These are phyloP conservation scores for Irena cyanogastra DNA, from an alignment of 2,113 vertebrate genomes.

Conservation along the genomic window DNA sequence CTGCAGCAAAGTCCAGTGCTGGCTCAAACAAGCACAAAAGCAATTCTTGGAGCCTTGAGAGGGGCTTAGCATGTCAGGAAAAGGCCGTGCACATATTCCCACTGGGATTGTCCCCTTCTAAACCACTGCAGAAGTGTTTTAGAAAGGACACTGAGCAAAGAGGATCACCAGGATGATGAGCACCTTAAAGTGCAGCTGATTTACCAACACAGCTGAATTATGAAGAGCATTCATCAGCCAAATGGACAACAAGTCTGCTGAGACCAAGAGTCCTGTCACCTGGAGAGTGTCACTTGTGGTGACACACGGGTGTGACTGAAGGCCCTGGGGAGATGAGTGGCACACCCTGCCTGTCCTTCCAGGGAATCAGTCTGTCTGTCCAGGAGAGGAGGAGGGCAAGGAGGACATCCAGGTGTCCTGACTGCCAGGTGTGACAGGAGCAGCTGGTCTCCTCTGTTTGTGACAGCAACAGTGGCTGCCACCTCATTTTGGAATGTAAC, in stretches of 20 bases:
- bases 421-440: background rate
- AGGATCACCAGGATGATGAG: background rate
- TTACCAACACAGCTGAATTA: background rate
- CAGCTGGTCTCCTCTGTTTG: background rate
- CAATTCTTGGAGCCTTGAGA: background rate
- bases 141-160: background rate
- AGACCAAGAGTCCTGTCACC: background rate
- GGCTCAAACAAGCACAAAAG: background rate
- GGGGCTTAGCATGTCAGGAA: background rate
- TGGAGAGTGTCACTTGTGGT: background rate
- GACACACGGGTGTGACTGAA: background rate
- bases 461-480: background rate
- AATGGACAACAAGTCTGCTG: background rate
- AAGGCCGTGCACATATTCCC: background rate
- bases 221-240: background rate
- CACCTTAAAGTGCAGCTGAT: background rate
- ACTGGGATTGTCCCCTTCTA: background rate
- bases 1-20: background rate
- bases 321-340: background rate
- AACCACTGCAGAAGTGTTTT: background rate
- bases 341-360: background rate
- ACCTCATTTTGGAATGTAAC: background rate
- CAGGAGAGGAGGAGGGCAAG: background rate
- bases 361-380: background rate
- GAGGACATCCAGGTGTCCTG: constrained; percentile 7